Evolutionary conservation across 2,888 invertebrate genomes (phyloP).

Genomic region (Cheilosia grossa): DNA sequence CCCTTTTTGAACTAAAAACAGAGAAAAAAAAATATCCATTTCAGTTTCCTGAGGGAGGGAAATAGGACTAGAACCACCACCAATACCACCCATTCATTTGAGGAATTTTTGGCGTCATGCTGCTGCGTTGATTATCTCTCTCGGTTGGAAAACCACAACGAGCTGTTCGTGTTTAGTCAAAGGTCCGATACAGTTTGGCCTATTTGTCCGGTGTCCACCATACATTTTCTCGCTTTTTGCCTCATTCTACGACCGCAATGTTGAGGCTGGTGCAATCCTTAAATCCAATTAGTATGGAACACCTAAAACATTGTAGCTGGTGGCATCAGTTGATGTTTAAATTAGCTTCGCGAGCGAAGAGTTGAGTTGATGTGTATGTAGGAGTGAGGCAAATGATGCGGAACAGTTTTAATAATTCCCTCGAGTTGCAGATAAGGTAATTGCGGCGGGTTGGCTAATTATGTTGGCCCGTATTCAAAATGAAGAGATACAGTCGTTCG

Average conservation of each 20-base stretch:
- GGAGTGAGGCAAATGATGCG: slow-evolving; percentile 40
- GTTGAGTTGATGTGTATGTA: slow-evolving; percentile 1
- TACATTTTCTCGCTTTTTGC: neutral
- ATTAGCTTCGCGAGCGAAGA: slow-evolving; percentile 50
- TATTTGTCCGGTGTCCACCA: slow-evolving; percentile 44
- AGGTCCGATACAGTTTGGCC: slow-evolving; percentile 38
- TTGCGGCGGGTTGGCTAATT: slow-evolving; percentile 63
- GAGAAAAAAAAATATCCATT: slow-evolving; percentile 7
- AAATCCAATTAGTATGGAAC: slow-evolving; percentile 67
- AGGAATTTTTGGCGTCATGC: slow-evolving; percentile 44
- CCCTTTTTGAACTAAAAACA: neutral
- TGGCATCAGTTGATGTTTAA: slow-evolving; percentile 62
- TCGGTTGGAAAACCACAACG: slow-evolving; percentile 32
- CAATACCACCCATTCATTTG: slow-evolving; percentile 1
- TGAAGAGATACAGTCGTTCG: slow-evolving; percentile 36
- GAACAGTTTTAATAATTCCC: slow-evolving; percentile 69
- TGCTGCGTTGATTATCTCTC: slow-evolving; percentile 54
- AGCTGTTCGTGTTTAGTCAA: slow-evolving; percentile 45
- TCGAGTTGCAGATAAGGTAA: slow-evolving; percentile 65
- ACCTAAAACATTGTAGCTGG: slow-evolving; percentile 29
- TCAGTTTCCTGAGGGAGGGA: slow-evolving; percentile 16
- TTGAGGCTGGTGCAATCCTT: slow-evolving; percentile 46
- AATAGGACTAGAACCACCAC: slow-evolving; percentile 5
- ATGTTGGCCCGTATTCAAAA: slow-evolving; percentile 39
- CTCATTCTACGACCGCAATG: slow-evolving; percentile 24